These are phyloP conservation scores for Triplophysa rosa DNA, from an alignment of 2,113 vertebrate species.

Conservation along the genomic window DNA sequence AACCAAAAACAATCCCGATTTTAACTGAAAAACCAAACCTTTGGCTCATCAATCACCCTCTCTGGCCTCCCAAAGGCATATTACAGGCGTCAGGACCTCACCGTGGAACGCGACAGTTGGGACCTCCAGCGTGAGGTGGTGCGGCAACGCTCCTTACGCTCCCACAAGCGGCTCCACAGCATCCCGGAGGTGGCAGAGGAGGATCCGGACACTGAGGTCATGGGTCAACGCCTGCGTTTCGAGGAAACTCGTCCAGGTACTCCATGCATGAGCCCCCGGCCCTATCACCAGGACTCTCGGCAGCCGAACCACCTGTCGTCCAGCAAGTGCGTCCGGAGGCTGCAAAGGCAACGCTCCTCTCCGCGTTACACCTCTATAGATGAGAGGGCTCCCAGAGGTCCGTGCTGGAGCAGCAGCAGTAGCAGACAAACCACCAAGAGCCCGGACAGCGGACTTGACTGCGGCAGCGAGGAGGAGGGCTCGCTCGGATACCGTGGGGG, in stretches of 20 bases:
- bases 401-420: slow-evolving; percentile 62
- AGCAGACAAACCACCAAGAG: slow-evolving; percentile 80
- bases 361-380: slow-evolving; percentile 74
- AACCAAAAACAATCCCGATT: slow-evolving; percentile 43
- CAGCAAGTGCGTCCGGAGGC: slow-evolving; percentile 58
- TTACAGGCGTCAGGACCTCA: slow-evolving; percentile 76
- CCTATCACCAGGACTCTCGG: slow-evolving; percentile 66
- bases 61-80: slow-evolving; percentile 75
- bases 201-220: slow-evolving; percentile 70
- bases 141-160: slow-evolving; percentile 80
- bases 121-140: slow-evolving; percentile 84
- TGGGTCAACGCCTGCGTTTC: slow-evolving; percentile 70
- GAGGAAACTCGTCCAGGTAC: slow-evolving; percentile 66
- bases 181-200: slow-evolving; percentile 97
- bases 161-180: slow-evolving; percentile 89
- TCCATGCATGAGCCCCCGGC: slow-evolving; percentile 57
- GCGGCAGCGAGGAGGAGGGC: slow-evolving; percentile 92
- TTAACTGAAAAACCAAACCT: slow-evolving; percentile 61
- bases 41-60: slow-evolving; percentile 11
- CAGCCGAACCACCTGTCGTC: slow-evolving; percentile 63
- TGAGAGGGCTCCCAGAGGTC: slow-evolving; percentile 39
- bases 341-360: slow-evolving; percentile 71
- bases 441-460: slow-evolving; percentile 95
- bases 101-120: slow-evolving; percentile 78
- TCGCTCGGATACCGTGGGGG: slow-evolving; percentile 69